Evolutionary conservation across 2,113 vertebrate genomes (phyloP), one percentile per base, ranked within the genome.

Genomic region (Herpetotheres cachinnans): DNA sequence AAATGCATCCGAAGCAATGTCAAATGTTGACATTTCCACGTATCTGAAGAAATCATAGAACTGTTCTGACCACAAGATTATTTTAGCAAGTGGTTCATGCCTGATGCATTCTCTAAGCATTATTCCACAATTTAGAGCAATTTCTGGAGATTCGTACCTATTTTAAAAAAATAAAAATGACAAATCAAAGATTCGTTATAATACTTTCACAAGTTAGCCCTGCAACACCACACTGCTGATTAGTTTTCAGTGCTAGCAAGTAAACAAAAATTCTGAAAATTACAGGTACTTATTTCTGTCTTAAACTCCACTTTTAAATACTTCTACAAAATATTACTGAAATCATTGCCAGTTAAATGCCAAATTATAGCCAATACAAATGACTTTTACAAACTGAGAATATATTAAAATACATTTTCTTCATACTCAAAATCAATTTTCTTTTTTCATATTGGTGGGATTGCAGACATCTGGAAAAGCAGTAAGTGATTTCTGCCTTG

Each of bases 1-100:
- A 97, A 99, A 99, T 3, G 98, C 98, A 96, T 99, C 98, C 1
- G 98, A 99, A 93, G 98, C 98, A 30, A 99, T 99, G 93, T 99
- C 98, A 97, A 99, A 99, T 16, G 98, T 99, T 73, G 98, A 99
- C 98, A 99, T 98, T 93, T 99, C 98, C 58, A 99, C 98, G 1
- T 99, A 99, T 98, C 98, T 98, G 98, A 99, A 99, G 98, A 99
- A 99, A 96, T 99, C 98, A 24, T 99, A 99, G 97, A 99, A 99
- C n/a, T 99, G 98, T 82, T 99, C 98, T 54, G 98, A 98, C 98
- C 98, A 99, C 96, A 99, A 97, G 96, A 99, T 99, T 92, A 99
- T 98, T 98, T 99, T 99, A 86, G 98, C 98, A 87, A 99, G 98
- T 30, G 98, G 98, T 46, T 99, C 98, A 46, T 99, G 98, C 95